Base-by-base conservation (phyloP, 1,140 invertebrate species). In the Neuroterus valhalla region DNA sequence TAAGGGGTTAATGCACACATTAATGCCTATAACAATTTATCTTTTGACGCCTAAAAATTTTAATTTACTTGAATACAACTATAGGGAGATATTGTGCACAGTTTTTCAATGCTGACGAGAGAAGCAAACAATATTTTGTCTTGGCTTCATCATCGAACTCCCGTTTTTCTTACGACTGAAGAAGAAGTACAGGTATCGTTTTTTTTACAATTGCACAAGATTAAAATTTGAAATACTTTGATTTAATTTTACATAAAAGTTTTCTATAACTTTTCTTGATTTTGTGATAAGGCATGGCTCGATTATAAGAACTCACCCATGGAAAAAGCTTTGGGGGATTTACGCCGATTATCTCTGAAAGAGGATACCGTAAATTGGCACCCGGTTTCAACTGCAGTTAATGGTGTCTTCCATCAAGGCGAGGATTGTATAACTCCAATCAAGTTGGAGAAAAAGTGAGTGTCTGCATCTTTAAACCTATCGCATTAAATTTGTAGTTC, bases 121-220 rank as follows among this genome's bases (percentile, higher is more conserved):
- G 93, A 94, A 66, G 93, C 95, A 2, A 94, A 94, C 71, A 83
- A 91, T 23, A 91, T 93, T 14, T 87, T 96, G 62, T 91, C 91
- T 42, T 94, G 93, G 93, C 88, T 96, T 62, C 96, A 97, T 91
- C 92, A 96, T 82, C 91, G 96, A 84, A 94, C 95, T 92, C 96
- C 96, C 69, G 93, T 95, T 42, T 92, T 96, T 82, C 87, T 96
- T 21, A 91, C 93, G 38, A 93, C 90, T 62, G 92, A 94, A 38
- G 89, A 94, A 85, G 92, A 95, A 88, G 91, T 95, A 77, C 86
- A 92, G 77, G 94, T 94, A 86, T 87, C 86, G 83, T 79, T 50
- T 43, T 43, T 81, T 31, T n/a, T 19, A 17, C 70, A 70, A n/a
- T 55, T 69, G 15, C 69, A 66, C 17, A 14, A 45, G n/a, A 71